Percentiles rank a stretch among this genome's conserved stretches.
These are phyloP conservation scores for Penelope pileata DNA, from an alignment of 2,113 vertebrate genomes.

Conservation along the genomic window DNA sequence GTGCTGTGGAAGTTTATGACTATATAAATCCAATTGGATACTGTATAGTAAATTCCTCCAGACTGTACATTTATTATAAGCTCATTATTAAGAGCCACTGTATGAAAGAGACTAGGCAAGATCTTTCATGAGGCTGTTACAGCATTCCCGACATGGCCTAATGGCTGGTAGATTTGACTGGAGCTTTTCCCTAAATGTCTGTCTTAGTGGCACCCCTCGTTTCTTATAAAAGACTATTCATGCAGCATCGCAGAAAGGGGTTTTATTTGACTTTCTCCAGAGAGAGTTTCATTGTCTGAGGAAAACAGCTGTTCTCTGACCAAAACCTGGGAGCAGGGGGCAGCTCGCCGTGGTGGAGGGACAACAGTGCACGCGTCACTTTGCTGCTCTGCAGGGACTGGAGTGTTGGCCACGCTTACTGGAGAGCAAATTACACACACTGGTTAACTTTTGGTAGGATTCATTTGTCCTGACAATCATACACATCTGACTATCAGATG, in stretches of 20 bases:
- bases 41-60: constrained; percentile 70
- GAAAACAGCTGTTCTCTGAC: not conserved
- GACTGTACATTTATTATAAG: constrained; percentile 72
- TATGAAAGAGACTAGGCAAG: constrained; percentile 43
- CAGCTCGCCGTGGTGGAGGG: not conserved
- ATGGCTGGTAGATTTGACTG: constrained; percentile 44
- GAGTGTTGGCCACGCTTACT: not conserved
- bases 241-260: constrained; percentile 28
- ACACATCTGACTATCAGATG: not conserved
- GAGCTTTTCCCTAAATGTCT: constrained; percentile 28
- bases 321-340: not conserved
- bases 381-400: not conserved
- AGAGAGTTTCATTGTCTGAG: constrained; percentile 44
- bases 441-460: not conserved
- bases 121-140: constrained; percentile 44
- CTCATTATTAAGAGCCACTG: constrained; percentile 70
- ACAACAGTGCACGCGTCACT: not conserved
- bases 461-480: not conserved
- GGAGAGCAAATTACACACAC: not conserved
- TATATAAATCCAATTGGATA: constrained; percentile 72
- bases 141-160: constrained; percentile 63
- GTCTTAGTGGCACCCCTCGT: constrained; percentile 45
- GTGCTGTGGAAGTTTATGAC: constrained; percentile 73
- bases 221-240: constrained; percentile 60
- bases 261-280: constrained; percentile 35